Percentiles rank a stretch among this genome's conserved stretches.
Evolutionary conservation across 2,888 invertebrate species (phyloP).

Genomic region (Sialis lutaria): DNA sequence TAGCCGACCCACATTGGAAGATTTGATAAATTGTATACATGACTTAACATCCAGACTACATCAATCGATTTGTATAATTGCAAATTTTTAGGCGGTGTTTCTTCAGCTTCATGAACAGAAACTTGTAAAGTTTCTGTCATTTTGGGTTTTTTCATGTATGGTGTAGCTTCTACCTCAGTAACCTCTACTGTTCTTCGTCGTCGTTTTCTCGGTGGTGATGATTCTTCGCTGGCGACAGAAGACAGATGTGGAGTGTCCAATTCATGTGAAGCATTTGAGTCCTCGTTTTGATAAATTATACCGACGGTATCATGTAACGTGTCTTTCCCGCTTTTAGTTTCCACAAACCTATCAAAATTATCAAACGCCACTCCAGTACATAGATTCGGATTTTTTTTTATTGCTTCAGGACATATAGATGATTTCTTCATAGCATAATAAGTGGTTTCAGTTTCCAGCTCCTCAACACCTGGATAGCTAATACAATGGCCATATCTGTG

Average conservation of each 20-base stretch:
- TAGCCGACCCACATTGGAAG: no score
- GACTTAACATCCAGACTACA: slow-evolving; percentile 10
- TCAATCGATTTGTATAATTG: slow-evolving; percentile 8
- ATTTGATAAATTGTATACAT: slow-evolving; percentile 7
- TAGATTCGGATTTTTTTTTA: no score
- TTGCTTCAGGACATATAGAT: no score
- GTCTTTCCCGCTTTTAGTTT: no score
- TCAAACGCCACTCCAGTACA: no score
- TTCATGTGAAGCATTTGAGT: slow-evolving; percentile 8
- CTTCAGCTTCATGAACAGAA: slow-evolving; percentile 11
- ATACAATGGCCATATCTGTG: no score
- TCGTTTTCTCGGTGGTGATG: slow-evolving; percentile 8
- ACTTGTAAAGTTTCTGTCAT: slow-evolving; percentile 12
- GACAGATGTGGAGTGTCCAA: slow-evolving; percentile 9
- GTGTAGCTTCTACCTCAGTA: slow-evolving; percentile 8
- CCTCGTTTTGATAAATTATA: no score
- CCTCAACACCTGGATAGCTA: no score
- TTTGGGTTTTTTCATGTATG: slow-evolving; percentile 13
- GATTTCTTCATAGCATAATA: no score
- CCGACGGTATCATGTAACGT: no score
- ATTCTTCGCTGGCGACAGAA: slow-evolving; percentile 7
- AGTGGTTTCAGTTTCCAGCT: no score
- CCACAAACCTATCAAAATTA: no score
- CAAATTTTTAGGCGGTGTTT: slow-evolving; percentile 10
- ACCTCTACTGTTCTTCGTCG: slow-evolving; percentile 13